Base-by-base conservation (phyloP, 2,888 invertebrate species). In the Ophonus ardosiacus region DNA sequence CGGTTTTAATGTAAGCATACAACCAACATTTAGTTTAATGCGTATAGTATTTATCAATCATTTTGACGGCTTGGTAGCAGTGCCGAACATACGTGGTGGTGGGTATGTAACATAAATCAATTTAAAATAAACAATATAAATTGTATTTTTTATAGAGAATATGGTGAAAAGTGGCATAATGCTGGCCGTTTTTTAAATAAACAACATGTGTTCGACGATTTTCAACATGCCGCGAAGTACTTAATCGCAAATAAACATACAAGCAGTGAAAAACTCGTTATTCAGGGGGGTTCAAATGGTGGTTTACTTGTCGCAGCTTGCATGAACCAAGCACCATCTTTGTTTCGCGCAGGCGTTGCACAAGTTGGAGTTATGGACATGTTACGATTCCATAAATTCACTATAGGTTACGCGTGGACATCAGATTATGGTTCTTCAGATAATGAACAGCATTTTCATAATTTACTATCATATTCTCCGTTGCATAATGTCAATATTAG, bases 201-300 rank as follows among this genome's bases (percentile, higher is more conserved):
- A 90, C 99, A 99, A 92, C 99, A 99, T 91, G 97, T 96, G 68
- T 99, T 99, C 91, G 97, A 99, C 91, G 99, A 99, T 93, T 99
- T 99, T 92, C 97, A 97, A 90, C 93, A 94, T 82, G 98, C 98
- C 0, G 99, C 97, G 0, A 95, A 98, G 91, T 98, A 96, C 92
- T 94, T 99, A 65, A 93, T 98, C 24, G 90, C 92, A 6, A 94
- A 97, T 87, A 93, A 95, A n/a, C 98, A 97, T 91, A 98, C 98
- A 0, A 92, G 91, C 24, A 92, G 95, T 8, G 91, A 93, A 81
- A 96, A 95, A 90, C 90, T 99, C 86, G 95, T 95, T 13, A 98
- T 98, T 88, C 96, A 98, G 91, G 99, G 99, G 17, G 98, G 97
- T 24, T 99, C 98, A 81, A 99, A 99, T 92, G 99, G 99, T 0